Evolutionary conservation across 2,888 invertebrate genomes (phyloP).

Genomic region (Oxytorus armatus): DNA sequence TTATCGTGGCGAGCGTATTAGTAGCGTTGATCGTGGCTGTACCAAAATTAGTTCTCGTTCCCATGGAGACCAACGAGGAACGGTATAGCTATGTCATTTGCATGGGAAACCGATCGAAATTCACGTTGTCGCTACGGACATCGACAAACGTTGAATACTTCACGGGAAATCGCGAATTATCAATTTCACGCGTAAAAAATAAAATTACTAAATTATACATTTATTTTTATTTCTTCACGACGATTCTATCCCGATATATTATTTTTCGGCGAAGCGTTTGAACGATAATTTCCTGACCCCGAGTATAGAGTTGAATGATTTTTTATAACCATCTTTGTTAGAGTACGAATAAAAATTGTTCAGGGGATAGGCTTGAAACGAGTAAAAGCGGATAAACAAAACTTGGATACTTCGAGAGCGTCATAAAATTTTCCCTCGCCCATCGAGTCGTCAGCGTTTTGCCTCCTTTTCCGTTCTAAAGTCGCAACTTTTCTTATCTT

Average conservation of each 20-base stretch:
- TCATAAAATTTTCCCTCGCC: conserved; percentile 21
- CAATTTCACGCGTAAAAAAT: neutral
- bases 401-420: conserved; percentile 2
- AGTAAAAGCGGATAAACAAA: neutral
- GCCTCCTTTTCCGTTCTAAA: neutral
- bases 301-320: conserved; percentile 52
- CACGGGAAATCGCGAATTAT: neutral
- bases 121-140: too few species aligned
- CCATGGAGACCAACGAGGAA: neutral
- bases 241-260: neutral
- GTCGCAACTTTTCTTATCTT: neutral
- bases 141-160: too few species aligned
- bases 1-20: conserved; percentile 57
- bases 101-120: too few species aligned
- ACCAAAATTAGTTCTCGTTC: conserved; percentile 60
- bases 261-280: neutral
- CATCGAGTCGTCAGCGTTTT: neutral
- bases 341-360: too few species aligned
- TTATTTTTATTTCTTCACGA: neutral
- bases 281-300: neutral
- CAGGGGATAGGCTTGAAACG: neutral
- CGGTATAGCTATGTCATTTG: conserved; percentile 14
- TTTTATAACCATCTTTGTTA: conserved; percentile 61
- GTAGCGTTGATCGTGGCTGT: conserved; percentile 47
- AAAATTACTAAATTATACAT: neutral